Percentiles rank a stretch among this genome's conserved stretches.
Evolutionary conservation across 2,888 invertebrate genomes (phyloP).

Genomic region (Exephanes ischioxanthus): DNA sequence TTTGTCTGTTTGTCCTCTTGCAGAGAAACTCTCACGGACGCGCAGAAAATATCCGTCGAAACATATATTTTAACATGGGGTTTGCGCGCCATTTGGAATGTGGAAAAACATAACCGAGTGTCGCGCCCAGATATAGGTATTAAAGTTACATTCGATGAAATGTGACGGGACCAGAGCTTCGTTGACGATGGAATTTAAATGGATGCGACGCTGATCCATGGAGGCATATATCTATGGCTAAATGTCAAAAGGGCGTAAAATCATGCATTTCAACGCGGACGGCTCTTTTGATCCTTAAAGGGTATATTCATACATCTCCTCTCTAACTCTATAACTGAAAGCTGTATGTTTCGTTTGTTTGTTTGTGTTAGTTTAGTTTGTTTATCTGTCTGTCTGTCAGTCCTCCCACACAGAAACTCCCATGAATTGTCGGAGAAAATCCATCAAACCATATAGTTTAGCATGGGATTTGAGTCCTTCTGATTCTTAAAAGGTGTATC

Average conservation of each 20-base stretch:
- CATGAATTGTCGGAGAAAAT: too few relatives aligned
- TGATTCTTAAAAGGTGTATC: too few relatives aligned
- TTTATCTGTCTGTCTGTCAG: too few relatives aligned
- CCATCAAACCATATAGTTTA: too few relatives aligned
- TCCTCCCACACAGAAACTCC: too few relatives aligned
- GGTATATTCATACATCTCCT: not conserved
- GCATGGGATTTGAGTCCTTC: too few relatives aligned
- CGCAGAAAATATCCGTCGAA: not conserved
- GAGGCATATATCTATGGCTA: not conserved
- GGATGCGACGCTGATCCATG: not conserved
- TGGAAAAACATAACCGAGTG: not conserved
- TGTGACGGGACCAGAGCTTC: conserved; percentile 16
- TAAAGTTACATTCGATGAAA: conserved; percentile 28
- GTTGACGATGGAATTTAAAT: conserved; percentile 14
- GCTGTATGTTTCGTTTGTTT: too few relatives aligned
- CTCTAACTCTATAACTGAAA: not conserved
- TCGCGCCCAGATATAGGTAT: conserved; percentile 33
- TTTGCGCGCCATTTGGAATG: not conserved
- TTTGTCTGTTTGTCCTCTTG: not conserved
- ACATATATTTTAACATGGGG: not conserved
- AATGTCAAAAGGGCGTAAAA: not conserved
- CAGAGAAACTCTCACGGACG: not conserved
- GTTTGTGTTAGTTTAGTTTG: too few relatives aligned
- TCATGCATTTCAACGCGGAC: too few relatives aligned
- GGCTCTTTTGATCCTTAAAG: too few relatives aligned